Evolutionary conservation across 1,140 invertebrate genomes (phyloP).

Genomic region (Zaprionus inermis): DNA sequence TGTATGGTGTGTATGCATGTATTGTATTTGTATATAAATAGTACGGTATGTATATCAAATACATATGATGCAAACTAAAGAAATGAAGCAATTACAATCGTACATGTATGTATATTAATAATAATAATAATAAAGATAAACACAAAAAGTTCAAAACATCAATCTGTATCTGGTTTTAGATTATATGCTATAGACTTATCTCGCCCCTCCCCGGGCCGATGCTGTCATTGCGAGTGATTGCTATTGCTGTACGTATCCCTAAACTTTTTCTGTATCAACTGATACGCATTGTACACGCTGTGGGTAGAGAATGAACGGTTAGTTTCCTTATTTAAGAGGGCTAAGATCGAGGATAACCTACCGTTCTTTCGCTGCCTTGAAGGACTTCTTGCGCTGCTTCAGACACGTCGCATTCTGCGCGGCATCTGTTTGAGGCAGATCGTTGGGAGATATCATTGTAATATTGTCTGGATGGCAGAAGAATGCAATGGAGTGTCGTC

Average conservation of each 20-base stretch:
- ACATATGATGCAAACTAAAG: conserved; percentile 74
- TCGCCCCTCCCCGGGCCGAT: conserved; percentile 38
- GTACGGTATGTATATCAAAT: conserved; percentile 63
- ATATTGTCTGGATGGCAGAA: conserved; percentile 89
- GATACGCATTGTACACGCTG: conserved; percentile 88
- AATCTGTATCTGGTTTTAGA: conserved; percentile 35
- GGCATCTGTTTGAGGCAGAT: conserved; percentile 80
- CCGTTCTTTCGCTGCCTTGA: conserved; percentile 83
- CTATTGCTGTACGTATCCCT: conserved; percentile 88
- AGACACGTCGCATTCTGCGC: conserved; percentile 81
- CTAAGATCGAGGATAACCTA: conserved; percentile 30
- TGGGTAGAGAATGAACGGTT: conserved; percentile 33
- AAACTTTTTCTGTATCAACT: conserved; percentile 89
- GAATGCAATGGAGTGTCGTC: conserved; percentile 90
- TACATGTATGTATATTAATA: conserved; percentile 56
- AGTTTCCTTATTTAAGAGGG: too few relatives aligned
- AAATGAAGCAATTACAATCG: conserved; percentile 83
- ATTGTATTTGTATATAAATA: conserved; percentile 62
- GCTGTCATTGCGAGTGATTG: conserved; percentile 63
- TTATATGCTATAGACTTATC: conserved; percentile 36
- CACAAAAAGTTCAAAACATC: conserved; percentile 69
- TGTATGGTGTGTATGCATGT: conserved; percentile 43
- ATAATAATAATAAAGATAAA: conserved; percentile 65
- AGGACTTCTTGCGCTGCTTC: conserved; percentile 85
- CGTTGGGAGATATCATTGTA: conserved; percentile 85